These are phyloP conservation scores for Larimichthys crocea DNA, from an alignment of 2,113 vertebrate genomes.

Conservation along the genomic window DNA sequence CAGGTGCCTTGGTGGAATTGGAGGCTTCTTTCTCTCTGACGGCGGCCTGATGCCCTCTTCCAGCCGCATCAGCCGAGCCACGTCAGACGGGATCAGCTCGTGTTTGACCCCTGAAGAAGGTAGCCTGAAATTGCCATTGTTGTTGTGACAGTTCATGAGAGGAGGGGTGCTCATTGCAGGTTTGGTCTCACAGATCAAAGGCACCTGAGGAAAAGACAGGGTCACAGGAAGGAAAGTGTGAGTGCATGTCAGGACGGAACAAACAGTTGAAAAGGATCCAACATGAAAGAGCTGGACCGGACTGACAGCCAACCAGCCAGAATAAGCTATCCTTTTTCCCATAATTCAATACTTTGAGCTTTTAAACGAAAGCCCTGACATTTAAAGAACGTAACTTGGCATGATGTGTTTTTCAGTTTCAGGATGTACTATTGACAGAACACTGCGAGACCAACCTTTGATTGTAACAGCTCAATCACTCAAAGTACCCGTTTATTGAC, in stretches of 20 bases:
- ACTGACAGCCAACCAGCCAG: not conserved
- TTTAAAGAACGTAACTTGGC: not conserved
- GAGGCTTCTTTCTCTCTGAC: conserved; percentile 81
- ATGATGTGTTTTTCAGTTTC: not conserved
- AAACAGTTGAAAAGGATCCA: not conserved
- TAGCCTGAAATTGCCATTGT: conserved; percentile 86
- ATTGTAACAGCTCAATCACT: not conserved
- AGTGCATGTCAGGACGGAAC: not conserved
- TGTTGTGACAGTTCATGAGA: conserved; percentile 91
- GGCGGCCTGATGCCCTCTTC: conserved; percentile 85
- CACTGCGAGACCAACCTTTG: not conserved
- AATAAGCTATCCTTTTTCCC: not conserved
- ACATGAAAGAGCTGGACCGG: not conserved
- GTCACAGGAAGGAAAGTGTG: not conserved
- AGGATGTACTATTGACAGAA: not conserved
- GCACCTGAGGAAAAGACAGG: conserved; percentile 80
- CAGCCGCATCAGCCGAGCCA: conserved; percentile 87
- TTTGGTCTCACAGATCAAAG: conserved; percentile 90
- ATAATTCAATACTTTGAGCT: not conserved
- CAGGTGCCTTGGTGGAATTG: conserved; percentile 81
- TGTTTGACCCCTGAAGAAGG: conserved; percentile 83
- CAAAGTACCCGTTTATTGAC: not conserved
- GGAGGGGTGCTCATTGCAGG: conserved; percentile 85
- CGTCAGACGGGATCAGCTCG: conserved; percentile 82
- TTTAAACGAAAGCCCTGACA: not conserved